A percentile compares a stretch with the other conserved stretches of the same genome.
These are phyloP conservation scores for Ooceraea biroi DNA, from an alignment of 1,140 invertebrate genomes.

Conservation along the genomic window DNA sequence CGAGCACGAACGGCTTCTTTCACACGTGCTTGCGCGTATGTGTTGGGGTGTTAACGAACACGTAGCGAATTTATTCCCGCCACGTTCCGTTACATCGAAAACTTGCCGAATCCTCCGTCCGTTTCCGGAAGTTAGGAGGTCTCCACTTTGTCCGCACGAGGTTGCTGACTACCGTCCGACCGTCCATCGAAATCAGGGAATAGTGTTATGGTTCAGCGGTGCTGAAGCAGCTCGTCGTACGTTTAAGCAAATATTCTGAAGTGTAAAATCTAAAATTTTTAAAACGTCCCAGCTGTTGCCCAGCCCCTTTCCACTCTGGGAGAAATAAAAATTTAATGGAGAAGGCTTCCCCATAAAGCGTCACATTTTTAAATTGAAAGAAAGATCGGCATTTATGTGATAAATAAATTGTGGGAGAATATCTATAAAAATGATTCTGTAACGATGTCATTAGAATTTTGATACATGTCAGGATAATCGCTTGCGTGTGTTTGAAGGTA, in stretches of 20 bases:
- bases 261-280: slow-evolving; percentile 31
- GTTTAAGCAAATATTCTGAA: slow-evolving; percentile 22
- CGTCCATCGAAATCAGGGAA: slow-evolving; percentile 19
- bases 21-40: slow-evolving; percentile 17
- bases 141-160: slow-evolving; percentile 3
- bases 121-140: neutral
- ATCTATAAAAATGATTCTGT: neutral
- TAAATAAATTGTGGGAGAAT: too few relatives aligned
- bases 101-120: neutral
- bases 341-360: neutral
- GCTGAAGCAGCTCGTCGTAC: neutral
- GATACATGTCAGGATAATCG: too few relatives aligned
- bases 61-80: slow-evolving; percentile 47
- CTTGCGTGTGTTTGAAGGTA: neutral
- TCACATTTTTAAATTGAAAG: neutral
- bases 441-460: neutral
- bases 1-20: slow-evolving; percentile 30
- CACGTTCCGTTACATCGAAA: neutral
- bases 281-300: slow-evolving; percentile 13
- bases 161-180: neutral
- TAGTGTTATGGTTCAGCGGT: neutral
- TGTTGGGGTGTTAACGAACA: slow-evolving; percentile 55
- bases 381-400: neutral
- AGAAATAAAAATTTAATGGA: neutral
- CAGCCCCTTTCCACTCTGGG: neutral